These are phyloP conservation scores for Halisarca cf. caerulea DNA, from an alignment of 37 sponge, comb jelly and placozoan species.

Conservation along the genomic window DNA sequence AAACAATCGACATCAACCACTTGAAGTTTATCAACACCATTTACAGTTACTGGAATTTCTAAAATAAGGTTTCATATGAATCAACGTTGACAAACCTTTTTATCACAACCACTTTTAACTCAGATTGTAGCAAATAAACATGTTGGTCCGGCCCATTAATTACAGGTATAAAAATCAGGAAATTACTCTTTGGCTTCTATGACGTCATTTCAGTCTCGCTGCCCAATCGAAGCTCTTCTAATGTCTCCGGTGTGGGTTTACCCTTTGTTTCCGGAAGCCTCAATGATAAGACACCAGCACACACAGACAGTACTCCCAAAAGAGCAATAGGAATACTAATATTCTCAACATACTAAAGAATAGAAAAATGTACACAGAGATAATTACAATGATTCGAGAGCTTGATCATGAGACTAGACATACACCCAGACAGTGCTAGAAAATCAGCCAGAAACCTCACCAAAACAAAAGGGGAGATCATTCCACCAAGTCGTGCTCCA, in stretches of 20 bases:
- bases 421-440: too few species aligned
- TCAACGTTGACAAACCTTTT: neutral
- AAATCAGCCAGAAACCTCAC: neutral
- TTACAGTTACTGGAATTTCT: neutral
- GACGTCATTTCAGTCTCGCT: neutral
- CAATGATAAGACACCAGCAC: conserved; percentile 41
- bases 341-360: neutral
- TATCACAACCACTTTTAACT: conserved; percentile 3
- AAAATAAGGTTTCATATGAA: neutral
- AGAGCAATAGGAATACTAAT: neutral
- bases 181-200: conserved; percentile 2
- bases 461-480: conserved; percentile 15
- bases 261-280: conserved; percentile 70
- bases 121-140: conserved; percentile 6
- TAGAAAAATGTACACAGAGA: neutral
- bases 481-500: neutral
- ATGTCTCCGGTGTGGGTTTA: conserved; percentile 56
- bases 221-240: conserved; percentile 24
- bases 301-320: conserved; percentile 45
- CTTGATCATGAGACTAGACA: too few species aligned
- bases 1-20: neutral
- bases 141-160: conserved; percentile 18
- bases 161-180: neutral
- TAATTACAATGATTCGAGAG: too few species aligned
- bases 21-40: neutral